A percentile compares a stretch with the other conserved stretches of the same genome.
Evolutionary conservation across 2,888 invertebrate species (phyloP).

Genomic region (Lathronympha strigana): DNA sequence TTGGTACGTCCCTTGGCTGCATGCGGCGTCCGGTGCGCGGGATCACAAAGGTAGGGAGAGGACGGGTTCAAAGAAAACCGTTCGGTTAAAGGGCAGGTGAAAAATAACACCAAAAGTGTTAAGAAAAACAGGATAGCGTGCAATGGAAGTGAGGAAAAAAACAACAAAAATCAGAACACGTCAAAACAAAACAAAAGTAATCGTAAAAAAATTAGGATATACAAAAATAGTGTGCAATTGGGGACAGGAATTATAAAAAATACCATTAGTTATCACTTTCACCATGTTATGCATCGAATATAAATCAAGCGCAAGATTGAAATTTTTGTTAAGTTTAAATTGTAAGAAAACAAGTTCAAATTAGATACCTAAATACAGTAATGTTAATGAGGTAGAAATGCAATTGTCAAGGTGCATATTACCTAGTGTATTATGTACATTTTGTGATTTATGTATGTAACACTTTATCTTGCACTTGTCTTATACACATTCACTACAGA

Average conservation of each 20-base stretch:
- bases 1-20: constrained; percentile 99
- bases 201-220: constrained; percentile 63
- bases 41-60: constrained; percentile 64
- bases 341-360: constrained; percentile 13
- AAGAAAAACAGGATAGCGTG: constrained; percentile 76
- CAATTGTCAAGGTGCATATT: constrained; percentile 18
- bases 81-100: constrained; percentile 69
- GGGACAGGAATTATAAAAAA: constrained; percentile 75
- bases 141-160: constrained; percentile 79
- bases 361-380: constrained; percentile 6
- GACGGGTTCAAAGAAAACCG: constrained; percentile 71
- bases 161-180: constrained; percentile 83
- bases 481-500: constrained; percentile 59
- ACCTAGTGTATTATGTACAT: constrained; percentile 27
- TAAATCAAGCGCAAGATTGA: constrained; percentile 72
- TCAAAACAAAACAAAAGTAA: constrained; percentile 78
- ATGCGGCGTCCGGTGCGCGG: constrained; percentile 83
- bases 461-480: constrained; percentile 67
- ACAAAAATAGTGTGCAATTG: constrained; percentile 74
- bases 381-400: constrained; percentile 11
- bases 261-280: constrained; percentile 79
- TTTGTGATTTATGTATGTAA: constrained; percentile 8
- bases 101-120: constrained; percentile 77
- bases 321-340: constrained; percentile 29
- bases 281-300: constrained; percentile 69